Percentiles rank a stretch among this genome's conserved stretches.
Evolutionary conservation across 1,140 invertebrate genomes (phyloP).

Genomic region (Lordiphosa mommai): DNA sequence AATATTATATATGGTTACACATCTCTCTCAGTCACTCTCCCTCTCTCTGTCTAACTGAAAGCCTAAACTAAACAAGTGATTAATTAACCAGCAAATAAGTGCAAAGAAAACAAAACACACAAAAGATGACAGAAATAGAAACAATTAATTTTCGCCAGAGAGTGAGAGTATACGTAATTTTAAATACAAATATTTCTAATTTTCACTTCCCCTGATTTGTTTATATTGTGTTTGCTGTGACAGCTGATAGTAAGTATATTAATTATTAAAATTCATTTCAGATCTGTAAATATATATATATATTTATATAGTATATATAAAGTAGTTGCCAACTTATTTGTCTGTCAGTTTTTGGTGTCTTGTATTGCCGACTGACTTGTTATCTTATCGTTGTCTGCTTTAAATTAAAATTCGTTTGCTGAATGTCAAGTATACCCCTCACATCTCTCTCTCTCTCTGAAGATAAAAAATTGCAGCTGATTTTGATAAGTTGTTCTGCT

Average conservation of each 20-base stretch:
- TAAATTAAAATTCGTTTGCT: constrained; percentile 55
- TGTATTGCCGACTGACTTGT: constrained; percentile 17
- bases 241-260: too few species aligned
- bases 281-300: constrained; percentile 10
- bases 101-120: not conserved
- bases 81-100: constrained; percentile 49
- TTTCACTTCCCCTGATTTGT: not conserved
- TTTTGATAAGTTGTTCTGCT: constrained; percentile 22
- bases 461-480: not conserved
- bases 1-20: constrained; percentile 8
- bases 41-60: too few species aligned
- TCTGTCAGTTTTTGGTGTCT: constrained; percentile 15
- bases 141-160: constrained; percentile 5
- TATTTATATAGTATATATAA: not conserved
- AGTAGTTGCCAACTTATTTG: constrained; percentile 7
- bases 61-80: constrained; percentile 41
- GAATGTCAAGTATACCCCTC: constrained; percentile 26
- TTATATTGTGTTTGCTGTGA: too few species aligned
- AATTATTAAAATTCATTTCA: constrained; percentile 20
- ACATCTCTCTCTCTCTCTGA: too few species aligned
- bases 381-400: constrained; percentile 48
- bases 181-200: constrained; percentile 6
- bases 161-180: not conserved
- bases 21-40: too few species aligned
- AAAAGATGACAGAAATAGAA: constrained; percentile 20